Percentiles rank a stretch among this genome's conserved stretches.
phyloP scores from a whole-genome alignment of 2,113 vertebrate genomes.

The Emydura subglobosa region DNA sequence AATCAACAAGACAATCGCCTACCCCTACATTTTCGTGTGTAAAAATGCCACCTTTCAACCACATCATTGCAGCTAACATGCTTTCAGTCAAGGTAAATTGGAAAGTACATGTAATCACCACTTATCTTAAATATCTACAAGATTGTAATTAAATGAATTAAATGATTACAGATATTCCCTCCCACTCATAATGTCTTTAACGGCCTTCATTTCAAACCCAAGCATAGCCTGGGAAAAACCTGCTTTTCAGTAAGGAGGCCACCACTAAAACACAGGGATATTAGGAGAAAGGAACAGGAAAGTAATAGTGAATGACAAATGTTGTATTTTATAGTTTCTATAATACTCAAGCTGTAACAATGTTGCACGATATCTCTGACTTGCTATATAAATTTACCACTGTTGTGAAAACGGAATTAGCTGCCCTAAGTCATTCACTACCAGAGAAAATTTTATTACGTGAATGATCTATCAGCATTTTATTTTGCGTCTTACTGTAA shows the following conservation, averaged over 20 bases:
- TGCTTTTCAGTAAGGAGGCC: background rate
- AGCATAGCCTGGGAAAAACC: too few relatives aligned
- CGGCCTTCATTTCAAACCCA: too few relatives aligned
- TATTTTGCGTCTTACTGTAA: background rate
- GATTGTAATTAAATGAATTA: background rate
- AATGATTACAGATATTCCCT: background rate
- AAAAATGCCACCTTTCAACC: background rate
- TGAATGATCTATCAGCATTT: background rate
- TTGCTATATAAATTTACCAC: background rate
- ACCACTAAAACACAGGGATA: background rate
- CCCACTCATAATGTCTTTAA: background rate
- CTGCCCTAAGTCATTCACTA: background rate
- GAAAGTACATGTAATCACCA: background rate
- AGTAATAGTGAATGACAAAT: background rate
- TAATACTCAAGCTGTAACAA: background rate
- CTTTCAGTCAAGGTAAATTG: background rate
- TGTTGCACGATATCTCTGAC: background rate
- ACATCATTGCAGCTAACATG: background rate
- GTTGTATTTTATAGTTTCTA: background rate
- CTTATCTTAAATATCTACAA: background rate
- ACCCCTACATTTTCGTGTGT: background rate
- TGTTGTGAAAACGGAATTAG: background rate
- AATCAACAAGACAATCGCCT: too few relatives aligned
- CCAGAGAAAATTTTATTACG: background rate
- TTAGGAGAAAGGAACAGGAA: background rate